phyloP scores from a whole-genome alignment of 2,113 vertebrate genomes.

The Albula glossodonta region DNA sequence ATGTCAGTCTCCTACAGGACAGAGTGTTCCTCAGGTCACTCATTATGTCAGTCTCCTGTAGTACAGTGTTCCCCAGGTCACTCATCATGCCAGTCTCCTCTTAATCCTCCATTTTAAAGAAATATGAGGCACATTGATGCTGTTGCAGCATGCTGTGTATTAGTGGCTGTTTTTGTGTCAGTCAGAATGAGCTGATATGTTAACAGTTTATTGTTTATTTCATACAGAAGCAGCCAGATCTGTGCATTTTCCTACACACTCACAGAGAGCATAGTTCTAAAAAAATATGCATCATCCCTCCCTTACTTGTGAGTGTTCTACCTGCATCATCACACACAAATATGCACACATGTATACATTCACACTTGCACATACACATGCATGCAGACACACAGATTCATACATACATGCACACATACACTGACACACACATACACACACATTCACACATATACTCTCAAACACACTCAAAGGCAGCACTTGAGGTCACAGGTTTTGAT shows the following conservation, averaged over 20 bases:
- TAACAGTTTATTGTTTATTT: too few species aligned
- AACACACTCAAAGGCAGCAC: conserved; percentile 42
- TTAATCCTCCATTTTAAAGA: too few species aligned
- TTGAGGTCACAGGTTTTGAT: conserved; percentile 22
- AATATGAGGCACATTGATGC: too few species aligned
- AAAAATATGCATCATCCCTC: conserved; percentile 98
- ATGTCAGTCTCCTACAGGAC: too few species aligned
- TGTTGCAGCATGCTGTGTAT: too few species aligned
- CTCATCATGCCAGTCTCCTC: too few species aligned
- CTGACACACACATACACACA: neutral
- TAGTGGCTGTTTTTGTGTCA: too few species aligned
- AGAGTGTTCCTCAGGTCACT: too few species aligned
- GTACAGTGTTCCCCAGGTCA: too few species aligned
- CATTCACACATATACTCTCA: conserved; percentile 27
- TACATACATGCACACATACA: neutral
- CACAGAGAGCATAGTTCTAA: conserved; percentile 94
- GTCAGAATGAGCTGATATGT: too few species aligned
- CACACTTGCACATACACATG: neutral
- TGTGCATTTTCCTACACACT: conserved; percentile 74
- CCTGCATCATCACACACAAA: conserved; percentile 24
- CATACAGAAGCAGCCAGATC: neutral
- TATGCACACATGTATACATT: neutral
- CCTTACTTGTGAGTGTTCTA: conserved; percentile 85
- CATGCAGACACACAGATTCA: neutral
- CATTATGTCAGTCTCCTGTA: too few species aligned